These are phyloP conservation scores for Tromatobia lineatoria DNA, from an alignment of 2,888 invertebrate genomes.

Conservation along the genomic window DNA sequence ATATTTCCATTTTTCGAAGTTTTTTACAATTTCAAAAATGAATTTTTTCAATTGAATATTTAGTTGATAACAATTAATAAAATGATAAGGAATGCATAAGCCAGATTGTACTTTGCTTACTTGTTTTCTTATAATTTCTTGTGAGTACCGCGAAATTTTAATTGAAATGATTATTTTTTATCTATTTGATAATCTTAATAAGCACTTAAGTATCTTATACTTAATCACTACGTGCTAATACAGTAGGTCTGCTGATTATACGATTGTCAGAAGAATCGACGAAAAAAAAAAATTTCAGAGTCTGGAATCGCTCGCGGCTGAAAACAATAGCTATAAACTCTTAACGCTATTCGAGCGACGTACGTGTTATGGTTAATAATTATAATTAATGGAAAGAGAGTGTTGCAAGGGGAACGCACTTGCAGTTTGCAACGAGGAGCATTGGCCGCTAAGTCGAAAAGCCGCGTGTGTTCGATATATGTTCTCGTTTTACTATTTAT, in stretches of 20 bases:
- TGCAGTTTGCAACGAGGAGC: slow-evolving; percentile 32
- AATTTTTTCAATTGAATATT: no score
- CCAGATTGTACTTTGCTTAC: neutral
- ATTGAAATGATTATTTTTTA: neutral
- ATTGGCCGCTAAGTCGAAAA: slow-evolving; percentile 35
- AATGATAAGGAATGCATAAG: neutral
- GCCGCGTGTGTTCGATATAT: slow-evolving; percentile 31
- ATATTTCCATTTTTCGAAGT: no score
- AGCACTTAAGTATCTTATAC: slow-evolving; percentile 31
- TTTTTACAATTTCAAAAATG: no score
- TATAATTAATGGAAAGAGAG: slow-evolving; percentile 63
- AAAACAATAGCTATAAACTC: slow-evolving; percentile 62
- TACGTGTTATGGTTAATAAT: slow-evolving; percentile 64
- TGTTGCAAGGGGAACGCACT: slow-evolving; percentile 44
- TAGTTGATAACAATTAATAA: no score
- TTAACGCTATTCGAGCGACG: slow-evolving; percentile 38
- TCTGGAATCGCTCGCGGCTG: slow-evolving; percentile 18
- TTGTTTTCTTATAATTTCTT: neutral
- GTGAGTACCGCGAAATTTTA: no score
- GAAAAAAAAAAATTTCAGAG: slow-evolving; percentile 19
- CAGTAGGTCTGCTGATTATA: slow-evolving; percentile 31
- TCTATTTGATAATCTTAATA: slow-evolving; percentile 30
- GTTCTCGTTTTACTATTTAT: slow-evolving; percentile 30
- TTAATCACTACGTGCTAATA: slow-evolving; percentile 47
- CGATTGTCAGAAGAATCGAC: slow-evolving; percentile 17